Evolutionary conservation across 2,113 vertebrate species (phyloP).

Genomic region (Cephalophus harveyi): DNA sequence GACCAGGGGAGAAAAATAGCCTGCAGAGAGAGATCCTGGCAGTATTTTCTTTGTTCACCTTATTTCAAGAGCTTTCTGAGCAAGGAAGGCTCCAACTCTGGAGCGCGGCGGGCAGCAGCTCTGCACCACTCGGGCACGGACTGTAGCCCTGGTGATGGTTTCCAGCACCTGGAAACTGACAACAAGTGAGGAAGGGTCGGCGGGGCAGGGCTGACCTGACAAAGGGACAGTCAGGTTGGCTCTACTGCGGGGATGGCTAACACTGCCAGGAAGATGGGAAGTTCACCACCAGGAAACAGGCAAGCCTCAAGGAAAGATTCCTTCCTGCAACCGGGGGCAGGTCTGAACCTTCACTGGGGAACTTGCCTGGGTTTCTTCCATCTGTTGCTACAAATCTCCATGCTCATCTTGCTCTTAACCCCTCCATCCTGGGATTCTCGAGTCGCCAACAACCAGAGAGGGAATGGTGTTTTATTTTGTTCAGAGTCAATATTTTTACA

Average conservation of each 20-base stretch:
- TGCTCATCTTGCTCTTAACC: neutral
- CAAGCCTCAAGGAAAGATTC: neutral
- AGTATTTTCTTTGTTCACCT: conserved; percentile 73
- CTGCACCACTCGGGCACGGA: conserved; percentile 38
- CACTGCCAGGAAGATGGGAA: neutral
- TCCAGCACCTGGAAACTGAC: conserved; percentile 39
- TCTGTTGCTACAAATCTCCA: conserved; percentile 40
- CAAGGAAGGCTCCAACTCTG: conserved; percentile 58
- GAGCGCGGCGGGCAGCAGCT: conserved; percentile 37
- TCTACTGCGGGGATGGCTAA: neutral
- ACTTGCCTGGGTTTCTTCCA: neutral
- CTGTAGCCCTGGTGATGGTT: conserved; percentile 5
- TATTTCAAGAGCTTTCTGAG: conserved; percentile 73
- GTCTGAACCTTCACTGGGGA: conserved; percentile 7
- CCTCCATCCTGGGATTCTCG: neutral
- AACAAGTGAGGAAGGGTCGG: conserved; percentile 21
- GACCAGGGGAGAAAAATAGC: neutral
- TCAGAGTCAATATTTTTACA: conserved; percentile 4
- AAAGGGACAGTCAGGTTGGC: neutral
- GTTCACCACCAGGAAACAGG: neutral
- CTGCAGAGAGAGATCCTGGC: conserved; percentile 62
- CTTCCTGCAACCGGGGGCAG: neutral
- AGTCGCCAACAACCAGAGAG: neutral
- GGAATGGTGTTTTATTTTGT: neutral
- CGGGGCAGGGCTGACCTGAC: conserved; percentile 29